Percentiles rank a stretch among this genome's conserved stretches.
These are phyloP conservation scores for Orestias chungarensis DNA, from an alignment of 2,797 vertebrate genomes.

Conservation along the genomic window DNA sequence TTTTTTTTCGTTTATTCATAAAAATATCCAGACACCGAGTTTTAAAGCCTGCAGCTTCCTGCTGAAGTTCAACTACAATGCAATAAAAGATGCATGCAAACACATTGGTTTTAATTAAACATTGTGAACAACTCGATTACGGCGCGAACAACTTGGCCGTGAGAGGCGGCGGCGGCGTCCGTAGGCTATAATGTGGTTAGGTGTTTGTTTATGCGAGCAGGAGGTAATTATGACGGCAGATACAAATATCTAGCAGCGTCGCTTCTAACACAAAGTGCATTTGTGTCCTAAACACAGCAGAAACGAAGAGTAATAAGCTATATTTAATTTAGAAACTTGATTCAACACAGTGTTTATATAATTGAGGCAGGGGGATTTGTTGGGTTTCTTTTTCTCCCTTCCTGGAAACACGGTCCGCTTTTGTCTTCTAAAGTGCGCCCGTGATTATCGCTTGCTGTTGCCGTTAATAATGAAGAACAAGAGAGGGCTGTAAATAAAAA, in stretches of 20 bases:
- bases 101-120: neutral
- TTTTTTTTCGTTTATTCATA: too few relatives aligned
- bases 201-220: neutral
- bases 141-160: neutral
- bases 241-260: neutral
- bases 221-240: neutral
- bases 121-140: neutral
- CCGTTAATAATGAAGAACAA: neutral
- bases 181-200: neutral
- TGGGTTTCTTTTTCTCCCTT: neutral
- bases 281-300: neutral
- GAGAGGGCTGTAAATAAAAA: constrained; percentile 2
- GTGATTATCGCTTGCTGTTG: neutral
- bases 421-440: neutral
- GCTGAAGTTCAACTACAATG: neutral
- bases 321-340: neutral
- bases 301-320: constrained; percentile 1
- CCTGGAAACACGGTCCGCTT: neutral
- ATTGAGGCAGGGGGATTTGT: neutral
- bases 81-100: neutral
- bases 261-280: neutral
- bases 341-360: neutral
- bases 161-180: neutral
- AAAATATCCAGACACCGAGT: neutral
- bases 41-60: neutral